These are phyloP conservation scores for Ennomos erosarius DNA, from an alignment of 2,888 invertebrate genomes.

Conservation along the genomic window DNA sequence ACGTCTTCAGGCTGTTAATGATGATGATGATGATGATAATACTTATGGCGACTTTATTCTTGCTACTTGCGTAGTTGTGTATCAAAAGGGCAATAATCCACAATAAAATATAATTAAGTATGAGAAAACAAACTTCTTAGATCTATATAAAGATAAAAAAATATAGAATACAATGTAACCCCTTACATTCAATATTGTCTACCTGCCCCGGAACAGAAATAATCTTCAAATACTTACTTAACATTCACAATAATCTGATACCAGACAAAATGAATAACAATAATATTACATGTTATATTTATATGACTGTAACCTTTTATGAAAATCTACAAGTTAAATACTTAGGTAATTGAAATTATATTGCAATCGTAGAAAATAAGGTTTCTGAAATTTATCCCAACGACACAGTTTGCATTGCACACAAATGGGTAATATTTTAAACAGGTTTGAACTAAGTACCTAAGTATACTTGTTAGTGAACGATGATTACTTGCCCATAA, in stretches of 20 bases:
- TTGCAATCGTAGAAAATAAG: constrained; percentile 17
- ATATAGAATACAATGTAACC: not conserved
- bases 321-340: constrained; percentile 10
- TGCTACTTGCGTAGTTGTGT: constrained; percentile 47
- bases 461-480: constrained; percentile 18
- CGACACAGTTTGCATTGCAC: constrained; percentile 11
- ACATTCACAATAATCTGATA: no score
- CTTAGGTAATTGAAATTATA: not conserved
- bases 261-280: no score
- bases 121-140: not conserved
- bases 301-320: not conserved
- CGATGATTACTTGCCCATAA: constrained; percentile 24
- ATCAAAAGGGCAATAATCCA: constrained; percentile 44
- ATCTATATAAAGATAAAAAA: constrained; percentile 1
- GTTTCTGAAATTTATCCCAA: constrained; percentile 17
- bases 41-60: constrained; percentile 56
- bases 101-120: no score
- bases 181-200: no score
- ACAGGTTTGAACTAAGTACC: not conserved
- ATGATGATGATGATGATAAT: no score
- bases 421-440: constrained; percentile 11
- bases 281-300: no score
- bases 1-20: no score
- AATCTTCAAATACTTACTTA: no score
- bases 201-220: no score